Base-by-base conservation (phyloP, 2,888 invertebrate genomes). In the Phengaris alcon region DNA sequence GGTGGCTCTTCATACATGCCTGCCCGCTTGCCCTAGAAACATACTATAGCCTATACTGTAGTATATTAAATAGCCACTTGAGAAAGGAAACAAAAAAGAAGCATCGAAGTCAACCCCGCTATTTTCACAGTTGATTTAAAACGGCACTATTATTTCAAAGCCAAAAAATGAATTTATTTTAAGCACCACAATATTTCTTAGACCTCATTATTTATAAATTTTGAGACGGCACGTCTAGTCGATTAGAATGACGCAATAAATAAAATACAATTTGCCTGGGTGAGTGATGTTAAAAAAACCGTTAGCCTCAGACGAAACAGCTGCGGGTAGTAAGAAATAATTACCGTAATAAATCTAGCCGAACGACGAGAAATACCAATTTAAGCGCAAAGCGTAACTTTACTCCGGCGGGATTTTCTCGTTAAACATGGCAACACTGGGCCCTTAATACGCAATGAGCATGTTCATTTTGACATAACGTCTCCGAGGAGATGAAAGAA, bases 311-410 rank as follows among this genome's bases (percentile, higher is more conserved):
- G 51, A 22, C 54, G 54, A 72, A 72, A 54, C 72, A 72, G 72
- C 72, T 72, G 72, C 13, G 72, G 15, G 35, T 52, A 70, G 52
- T 72, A 72, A 70, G 48, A 54, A 52, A 54, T 72, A 72, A 72
- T 72, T 54, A 72, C 35, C 22, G 15, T 22, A 72, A 72, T 72
- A 72, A 72, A 72, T 72, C 72, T 54, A 35, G 13, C 51, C 35
- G 51, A 22, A 51, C 51, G 70, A 51, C 52, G 12, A 70, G 22
- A 70, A 70, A 70, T 70, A 51, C 48, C 51, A 70, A 22, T 70
- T 69, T 72, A 35, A 72, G 51, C 72, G 51, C 10, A 72, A 72
- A 52, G 72, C 72, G 72, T 72, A 52, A 52, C 13, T 72, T 35
- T 13, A 54, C 13, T 52, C 12, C 12, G 9, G 51, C 22, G 51